phyloP scores from a whole-genome alignment of 2,113 vertebrate species.

The Hippopotamus amphibius region DNA sequence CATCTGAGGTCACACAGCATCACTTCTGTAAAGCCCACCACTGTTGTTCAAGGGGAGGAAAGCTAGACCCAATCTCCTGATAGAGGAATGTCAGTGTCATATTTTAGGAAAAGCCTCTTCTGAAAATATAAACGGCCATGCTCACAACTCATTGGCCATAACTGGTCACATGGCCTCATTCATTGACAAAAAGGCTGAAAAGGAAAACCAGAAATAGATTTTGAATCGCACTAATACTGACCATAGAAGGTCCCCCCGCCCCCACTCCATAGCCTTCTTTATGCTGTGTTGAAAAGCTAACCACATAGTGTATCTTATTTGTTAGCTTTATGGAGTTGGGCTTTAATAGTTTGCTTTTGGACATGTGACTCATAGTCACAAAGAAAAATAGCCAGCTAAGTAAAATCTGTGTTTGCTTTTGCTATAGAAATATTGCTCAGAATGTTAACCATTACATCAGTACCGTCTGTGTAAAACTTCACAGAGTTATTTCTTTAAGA shows the following conservation, averaged over 20 bases:
- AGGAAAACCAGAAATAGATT: background rate
- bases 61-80: background rate
- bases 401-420: background rate
- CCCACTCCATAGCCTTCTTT: background rate
- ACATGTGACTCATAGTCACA: background rate
- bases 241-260: background rate
- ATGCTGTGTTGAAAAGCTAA: background rate
- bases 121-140: background rate
- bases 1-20: background rate
- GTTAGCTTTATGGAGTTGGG: background rate
- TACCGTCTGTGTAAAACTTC: conserved; percentile 16
- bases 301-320: background rate
- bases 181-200: background rate
- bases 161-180: background rate
- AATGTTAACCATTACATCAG: background rate
- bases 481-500: conserved; percentile 41
- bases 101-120: background rate
- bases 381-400: background rate
- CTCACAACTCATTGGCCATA: background rate
- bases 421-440: background rate
- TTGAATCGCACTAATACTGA: background rate
- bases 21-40: background rate
- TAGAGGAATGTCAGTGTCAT: background rate
- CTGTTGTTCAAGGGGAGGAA: background rate
- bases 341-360: background rate